Conservation (phyloP, 2,113 vertebrate species). For the Rousettus leschenaultii region DNA sequence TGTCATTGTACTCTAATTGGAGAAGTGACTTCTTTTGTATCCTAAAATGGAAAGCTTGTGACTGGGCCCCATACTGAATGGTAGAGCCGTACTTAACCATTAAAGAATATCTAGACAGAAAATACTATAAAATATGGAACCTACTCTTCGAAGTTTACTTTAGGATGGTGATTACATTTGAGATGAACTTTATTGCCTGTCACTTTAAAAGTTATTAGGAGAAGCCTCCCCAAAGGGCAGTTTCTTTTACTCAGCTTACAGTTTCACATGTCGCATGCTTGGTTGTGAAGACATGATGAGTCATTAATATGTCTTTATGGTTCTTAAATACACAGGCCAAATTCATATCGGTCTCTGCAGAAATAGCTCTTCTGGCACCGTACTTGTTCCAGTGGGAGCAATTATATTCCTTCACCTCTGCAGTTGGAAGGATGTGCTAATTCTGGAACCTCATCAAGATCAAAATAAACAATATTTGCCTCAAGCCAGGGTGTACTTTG, state of each 20-base stretch:
- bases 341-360: background rate
- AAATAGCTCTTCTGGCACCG: background rate
- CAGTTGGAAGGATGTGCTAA: background rate
- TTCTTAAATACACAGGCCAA: background rate
- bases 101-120: background rate
- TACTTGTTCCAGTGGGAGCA: background rate
- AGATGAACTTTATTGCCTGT: background rate
- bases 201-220: background rate
- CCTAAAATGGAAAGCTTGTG: conserved; percentile 45
- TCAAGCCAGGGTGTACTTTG: background rate
- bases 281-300: background rate
- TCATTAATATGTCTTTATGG: conserved; percentile 22
- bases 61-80: conserved; percentile 30
- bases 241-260: background rate
- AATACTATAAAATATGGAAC: background rate
- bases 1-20: conserved; percentile 74
- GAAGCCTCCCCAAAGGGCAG: background rate
- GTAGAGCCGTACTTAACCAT: background rate
- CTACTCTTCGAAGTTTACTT: background rate
- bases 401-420: conserved; percentile 1
- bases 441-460: conserved; percentile 27
- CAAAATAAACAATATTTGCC: conserved; percentile 29
- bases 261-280: background rate
- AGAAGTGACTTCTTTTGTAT: conserved; percentile 69
- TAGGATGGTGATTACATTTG: background rate